These are phyloP conservation scores for Erythrocercus mccallii DNA, from an alignment of 2,113 vertebrate species.

Conservation along the genomic window DNA sequence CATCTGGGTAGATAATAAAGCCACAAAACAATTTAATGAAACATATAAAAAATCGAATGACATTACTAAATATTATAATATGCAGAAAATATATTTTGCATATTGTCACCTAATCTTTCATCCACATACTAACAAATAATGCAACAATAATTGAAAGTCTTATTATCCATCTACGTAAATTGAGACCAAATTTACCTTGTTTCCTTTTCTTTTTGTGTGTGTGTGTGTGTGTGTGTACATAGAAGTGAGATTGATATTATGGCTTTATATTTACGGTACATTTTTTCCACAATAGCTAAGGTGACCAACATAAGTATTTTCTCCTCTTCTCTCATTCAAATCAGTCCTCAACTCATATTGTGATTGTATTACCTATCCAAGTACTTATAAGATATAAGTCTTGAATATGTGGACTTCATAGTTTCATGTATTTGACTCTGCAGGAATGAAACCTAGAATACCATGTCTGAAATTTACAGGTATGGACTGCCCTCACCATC, in stretches of 20 bases:
- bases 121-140: slow-evolving; percentile 79
- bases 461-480: not conserved
- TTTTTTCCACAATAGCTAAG: slow-evolving; percentile 67
- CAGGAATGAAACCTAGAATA: not conserved
- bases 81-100: slow-evolving; percentile 81
- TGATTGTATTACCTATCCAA: not conserved
- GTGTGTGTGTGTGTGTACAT: slow-evolving; percentile 55
- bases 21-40: slow-evolving; percentile 85
- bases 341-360: not conserved
- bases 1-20: slow-evolving; percentile 85
- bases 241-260: slow-evolving; percentile 70
- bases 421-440: not conserved
- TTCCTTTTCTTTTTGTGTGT: slow-evolving; percentile 69
- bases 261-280: slow-evolving; percentile 54
- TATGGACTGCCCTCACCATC: not conserved
- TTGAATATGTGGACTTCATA: not conserved
- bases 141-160: slow-evolving; percentile 79
- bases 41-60: slow-evolving; percentile 84
- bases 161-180: slow-evolving; percentile 79
- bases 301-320: slow-evolving; percentile 66
- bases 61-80: slow-evolving; percentile 85
- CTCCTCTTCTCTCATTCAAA: not conserved
- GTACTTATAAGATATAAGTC: not conserved
- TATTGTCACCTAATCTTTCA: slow-evolving; percentile 83
- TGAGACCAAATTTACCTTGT: slow-evolving; percentile 80